These are phyloP conservation scores for Stratiomys singularior DNA, from an alignment of 2,888 invertebrate genomes.

Conservation along the genomic window DNA sequence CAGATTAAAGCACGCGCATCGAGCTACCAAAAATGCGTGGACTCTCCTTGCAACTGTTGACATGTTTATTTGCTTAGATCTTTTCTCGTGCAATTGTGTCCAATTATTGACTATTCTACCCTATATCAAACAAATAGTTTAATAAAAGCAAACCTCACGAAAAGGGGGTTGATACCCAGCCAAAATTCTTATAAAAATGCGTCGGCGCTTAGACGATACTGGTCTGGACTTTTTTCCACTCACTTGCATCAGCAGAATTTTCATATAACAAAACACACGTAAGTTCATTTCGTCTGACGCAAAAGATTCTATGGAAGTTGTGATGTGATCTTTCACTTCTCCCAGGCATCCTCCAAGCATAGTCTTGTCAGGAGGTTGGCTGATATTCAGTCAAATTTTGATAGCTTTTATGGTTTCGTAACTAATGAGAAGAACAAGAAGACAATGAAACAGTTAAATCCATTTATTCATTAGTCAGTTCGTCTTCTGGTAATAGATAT, in stretches of 20 bases:
- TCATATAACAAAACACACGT: not conserved
- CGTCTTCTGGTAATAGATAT: not conserved
- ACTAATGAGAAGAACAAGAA: constrained; percentile 8
- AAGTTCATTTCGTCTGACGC: not conserved
- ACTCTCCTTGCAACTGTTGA: too few species aligned
- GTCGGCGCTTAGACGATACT: constrained; percentile 34
- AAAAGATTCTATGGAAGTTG: not conserved
- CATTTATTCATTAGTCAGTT: constrained; percentile 8
- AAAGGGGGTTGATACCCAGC: constrained; percentile 41
- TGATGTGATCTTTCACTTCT: constrained; percentile 4
- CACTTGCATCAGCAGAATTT: not conserved
- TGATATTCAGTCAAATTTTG: constrained; percentile 20
- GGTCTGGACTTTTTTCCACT: constrained; percentile 12
- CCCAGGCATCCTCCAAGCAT: not conserved
- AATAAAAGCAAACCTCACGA: not conserved
- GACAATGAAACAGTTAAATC: not conserved
- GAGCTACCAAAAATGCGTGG: too few species aligned
- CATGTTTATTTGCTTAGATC: too few species aligned
- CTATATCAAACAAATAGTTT: not conserved
- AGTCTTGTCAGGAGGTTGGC: constrained; percentile 4
- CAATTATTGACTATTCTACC: not conserved
- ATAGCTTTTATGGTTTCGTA: not conserved
- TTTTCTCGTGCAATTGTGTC: not conserved
- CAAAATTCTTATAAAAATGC: constrained; percentile 34
- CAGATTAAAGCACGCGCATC: too few species aligned